phyloP scores from a whole-genome alignment of 2,797 vertebrate genomes.

The Petrocephalus sullivani region DNA sequence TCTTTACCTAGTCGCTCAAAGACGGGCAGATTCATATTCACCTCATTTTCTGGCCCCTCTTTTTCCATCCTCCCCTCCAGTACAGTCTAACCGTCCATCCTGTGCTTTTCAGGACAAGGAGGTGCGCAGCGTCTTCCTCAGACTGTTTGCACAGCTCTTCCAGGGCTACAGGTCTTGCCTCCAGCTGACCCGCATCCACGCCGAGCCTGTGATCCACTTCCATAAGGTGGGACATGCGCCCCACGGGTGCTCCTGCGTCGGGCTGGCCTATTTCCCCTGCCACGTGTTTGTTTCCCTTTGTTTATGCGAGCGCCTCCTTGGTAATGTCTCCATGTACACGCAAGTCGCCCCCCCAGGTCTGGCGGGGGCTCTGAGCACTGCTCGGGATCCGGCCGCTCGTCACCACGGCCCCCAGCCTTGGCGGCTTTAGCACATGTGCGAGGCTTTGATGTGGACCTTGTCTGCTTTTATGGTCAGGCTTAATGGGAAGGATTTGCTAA shows the following conservation, averaged over 20 bases:
- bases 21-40: neutral
- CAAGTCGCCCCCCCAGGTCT: slow-evolving; percentile 67
- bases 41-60: too few species aligned
- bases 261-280: neutral
- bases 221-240: slow-evolving; percentile 77
- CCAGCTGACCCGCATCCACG: slow-evolving; percentile 95
- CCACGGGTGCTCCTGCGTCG: neutral
- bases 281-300: slow-evolving; percentile 48
- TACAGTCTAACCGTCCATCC: neutral
- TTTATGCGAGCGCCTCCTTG: slow-evolving; percentile 57
- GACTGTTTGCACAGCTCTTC: slow-evolving; percentile 96
- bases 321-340: slow-evolving; percentile 56
- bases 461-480: neutral
- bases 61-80: neutral
- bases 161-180: slow-evolving; percentile 97
- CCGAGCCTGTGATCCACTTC: slow-evolving; percentile 97
- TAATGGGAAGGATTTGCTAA: slow-evolving; percentile 10
- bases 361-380: slow-evolving; percentile 53
- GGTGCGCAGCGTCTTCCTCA: slow-evolving; percentile 89
- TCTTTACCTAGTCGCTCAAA: neutral
- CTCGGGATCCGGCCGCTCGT: slow-evolving; percentile 34
- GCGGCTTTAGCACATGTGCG: neutral
- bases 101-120: slow-evolving; percentile 83
- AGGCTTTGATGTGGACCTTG: neutral
- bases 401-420: slow-evolving; percentile 23